These are phyloP conservation scores for Sebastes matsubarae DNA, from an alignment of 2,797 vertebrate species.

Conservation along the genomic window DNA sequence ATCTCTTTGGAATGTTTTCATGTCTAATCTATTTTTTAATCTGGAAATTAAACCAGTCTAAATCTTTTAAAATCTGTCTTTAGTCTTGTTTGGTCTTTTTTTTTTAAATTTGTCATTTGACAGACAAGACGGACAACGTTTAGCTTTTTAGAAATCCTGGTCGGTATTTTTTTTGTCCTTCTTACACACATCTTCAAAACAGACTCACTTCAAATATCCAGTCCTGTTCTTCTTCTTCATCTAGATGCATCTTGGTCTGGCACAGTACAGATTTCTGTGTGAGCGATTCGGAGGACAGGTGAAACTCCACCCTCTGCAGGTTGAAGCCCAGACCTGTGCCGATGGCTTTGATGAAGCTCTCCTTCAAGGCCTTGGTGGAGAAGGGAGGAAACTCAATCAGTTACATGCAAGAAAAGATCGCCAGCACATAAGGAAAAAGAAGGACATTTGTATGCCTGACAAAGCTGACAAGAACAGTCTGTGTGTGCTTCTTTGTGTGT, in stretches of 20 bases:
- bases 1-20: neutral
- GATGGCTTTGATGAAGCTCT: slow-evolving; percentile 97
- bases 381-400: slow-evolving; percentile 22
- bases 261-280: slow-evolving; percentile 71
- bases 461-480: slow-evolving; percentile 6
- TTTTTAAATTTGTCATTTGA: neutral
- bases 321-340: slow-evolving; percentile 94
- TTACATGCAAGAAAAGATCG: neutral
- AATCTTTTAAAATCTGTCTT: neutral
- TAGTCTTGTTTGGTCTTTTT: neutral
- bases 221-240: slow-evolving; percentile 88
- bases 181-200: neutral
- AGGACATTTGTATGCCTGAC: neutral
- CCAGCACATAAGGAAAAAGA: neutral
- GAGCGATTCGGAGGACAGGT: slow-evolving; percentile 84
- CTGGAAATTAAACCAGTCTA: neutral
- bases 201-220: slow-evolving; percentile 93
- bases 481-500: neutral
- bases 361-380: slow-evolving; percentile 88
- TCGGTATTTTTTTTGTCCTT: too few species aligned
- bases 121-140: neutral
- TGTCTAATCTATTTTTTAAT: neutral
- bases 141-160: neutral
- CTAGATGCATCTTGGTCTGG: slow-evolving; percentile 90
- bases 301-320: slow-evolving; percentile 93